Percentiles rank a stretch among this genome's conserved stretches.
Evolutionary conservation across 2,888 invertebrate genomes (phyloP).

Genomic region (Lasioglossum leucozonium): DNA sequence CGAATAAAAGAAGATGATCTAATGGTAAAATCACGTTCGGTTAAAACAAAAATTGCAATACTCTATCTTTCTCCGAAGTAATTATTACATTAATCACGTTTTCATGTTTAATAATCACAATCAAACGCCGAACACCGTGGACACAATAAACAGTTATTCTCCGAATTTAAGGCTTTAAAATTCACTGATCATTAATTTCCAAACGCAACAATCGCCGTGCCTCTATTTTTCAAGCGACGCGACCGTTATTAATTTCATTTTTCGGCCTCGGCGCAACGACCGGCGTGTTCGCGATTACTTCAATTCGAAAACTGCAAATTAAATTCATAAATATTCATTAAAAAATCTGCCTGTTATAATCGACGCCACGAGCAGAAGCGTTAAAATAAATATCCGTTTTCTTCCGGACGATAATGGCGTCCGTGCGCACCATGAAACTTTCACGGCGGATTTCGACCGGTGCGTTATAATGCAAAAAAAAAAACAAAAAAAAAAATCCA

Average conservation of each 20-base stretch:
- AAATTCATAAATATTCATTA: slow-evolving; percentile 57
- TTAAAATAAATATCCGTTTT: slow-evolving; percentile 48
- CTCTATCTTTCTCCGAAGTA: background rate
- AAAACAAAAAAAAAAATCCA: slow-evolving; percentile 25
- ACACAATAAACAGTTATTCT: background rate
- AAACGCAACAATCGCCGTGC: background rate
- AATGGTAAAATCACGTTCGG: background rate
- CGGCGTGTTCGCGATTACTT: slow-evolving; percentile 26
- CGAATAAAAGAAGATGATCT: background rate
- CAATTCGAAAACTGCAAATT: slow-evolving; percentile 43
- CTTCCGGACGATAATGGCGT: slow-evolving; percentile 45
- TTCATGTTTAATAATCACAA: background rate
- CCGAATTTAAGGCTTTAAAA: background rate
- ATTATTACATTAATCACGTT: background rate
- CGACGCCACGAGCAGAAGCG: slow-evolving; percentile 18
- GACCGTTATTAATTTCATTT: slow-evolving; percentile 33
- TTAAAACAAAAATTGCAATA: background rate
- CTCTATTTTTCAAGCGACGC: background rate
- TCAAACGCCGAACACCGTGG: background rate
- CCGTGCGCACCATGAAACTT: slow-evolving; percentile 18
- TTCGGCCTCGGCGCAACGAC: background rate
- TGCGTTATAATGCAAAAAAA: slow-evolving; percentile 1
- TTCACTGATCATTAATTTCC: background rate
- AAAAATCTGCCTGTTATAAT: slow-evolving; percentile 38
- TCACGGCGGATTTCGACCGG: slow-evolving; percentile 2